Evolutionary conservation across 2,797 vertebrate species (phyloP).

Genomic region (Urophycis tenuis): DNA sequence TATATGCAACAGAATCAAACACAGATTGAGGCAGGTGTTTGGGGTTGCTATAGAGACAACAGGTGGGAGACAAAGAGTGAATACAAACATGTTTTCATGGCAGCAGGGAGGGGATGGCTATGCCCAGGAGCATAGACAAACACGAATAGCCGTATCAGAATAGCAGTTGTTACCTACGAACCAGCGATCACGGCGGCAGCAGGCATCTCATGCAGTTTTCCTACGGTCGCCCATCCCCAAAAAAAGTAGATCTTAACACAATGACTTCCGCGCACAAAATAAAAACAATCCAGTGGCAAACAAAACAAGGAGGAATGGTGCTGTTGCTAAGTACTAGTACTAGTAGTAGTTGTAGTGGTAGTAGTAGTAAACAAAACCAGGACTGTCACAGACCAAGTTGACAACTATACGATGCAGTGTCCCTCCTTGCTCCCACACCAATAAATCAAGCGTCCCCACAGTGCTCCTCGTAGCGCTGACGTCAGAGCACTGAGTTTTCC

Average conservation of each 20-base stretch:
- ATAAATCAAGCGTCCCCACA: conserved; percentile 63
- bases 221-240: conserved; percentile 17
- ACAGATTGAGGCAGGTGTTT: conserved; percentile 40
- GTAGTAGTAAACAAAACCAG: neutral
- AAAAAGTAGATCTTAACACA: conserved; percentile 9
- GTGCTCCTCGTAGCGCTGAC: conserved; percentile 49
- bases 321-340: neutral
- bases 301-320: neutral
- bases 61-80: conserved; percentile 43
- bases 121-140: conserved; percentile 42
- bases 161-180: conserved; percentile 32
- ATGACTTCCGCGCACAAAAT: neutral
- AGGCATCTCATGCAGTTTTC: conserved; percentile 12
- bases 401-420: conserved; percentile 37
- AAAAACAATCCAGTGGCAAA: neutral
- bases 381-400: conserved; percentile 25
- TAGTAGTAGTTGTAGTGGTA: neutral
- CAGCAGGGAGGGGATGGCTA: conserved; percentile 33
- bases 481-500: conserved; percentile 64
- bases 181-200: conserved; percentile 9
- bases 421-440: conserved; percentile 51
- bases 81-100: conserved; percentile 67
- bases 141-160: conserved; percentile 41
- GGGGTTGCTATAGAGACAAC: conserved; percentile 54
- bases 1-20: conserved; percentile 12